Evolutionary conservation across 2,888 invertebrate genomes (phyloP).

Genomic region (Micropterix aruncella): DNA sequence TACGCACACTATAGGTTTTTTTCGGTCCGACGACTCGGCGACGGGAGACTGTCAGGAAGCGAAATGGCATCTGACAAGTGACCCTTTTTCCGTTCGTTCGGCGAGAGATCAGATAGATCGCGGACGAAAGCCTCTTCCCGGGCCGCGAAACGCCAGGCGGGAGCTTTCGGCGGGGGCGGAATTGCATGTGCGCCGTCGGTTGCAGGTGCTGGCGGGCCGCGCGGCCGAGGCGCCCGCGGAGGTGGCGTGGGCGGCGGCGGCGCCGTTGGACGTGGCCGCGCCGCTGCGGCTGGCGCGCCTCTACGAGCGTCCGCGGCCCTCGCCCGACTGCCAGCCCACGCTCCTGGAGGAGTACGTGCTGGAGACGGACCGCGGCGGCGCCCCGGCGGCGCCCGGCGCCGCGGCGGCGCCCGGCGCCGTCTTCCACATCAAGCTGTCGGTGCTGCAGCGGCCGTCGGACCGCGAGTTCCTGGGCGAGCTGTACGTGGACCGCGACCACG

Average conservation of each 20-base stretch:
- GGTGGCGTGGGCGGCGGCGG: conserved; percentile 40
- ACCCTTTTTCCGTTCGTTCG: too few species aligned
- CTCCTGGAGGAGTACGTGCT: conserved; percentile 78
- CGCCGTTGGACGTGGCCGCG: conserved; percentile 33
- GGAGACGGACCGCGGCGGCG: conserved; percentile 63
- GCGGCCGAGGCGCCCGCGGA: conserved; percentile 49
- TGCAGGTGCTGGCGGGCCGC: too few species aligned
- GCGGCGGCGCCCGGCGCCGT: conserved; percentile 63
- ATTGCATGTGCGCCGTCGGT: too few species aligned
- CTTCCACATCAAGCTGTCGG: conserved; percentile 76
- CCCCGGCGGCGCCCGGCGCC: conserved; percentile 41
- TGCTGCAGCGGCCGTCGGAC: conserved; percentile 75
- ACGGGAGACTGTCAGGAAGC: too few species aligned
- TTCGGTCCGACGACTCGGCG: too few species aligned
- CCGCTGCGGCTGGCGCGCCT: conserved; percentile 31
- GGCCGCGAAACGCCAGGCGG: too few species aligned
- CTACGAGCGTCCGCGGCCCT: conserved; percentile 47
- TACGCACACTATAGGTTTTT: too few species aligned
- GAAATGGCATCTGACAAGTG: too few species aligned
- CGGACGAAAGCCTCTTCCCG: too few species aligned
- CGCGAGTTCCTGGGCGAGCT: conserved; percentile 82
- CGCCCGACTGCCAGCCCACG: conserved; percentile 62
- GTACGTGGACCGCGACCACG: conserved; percentile 76
- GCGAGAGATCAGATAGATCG: too few species aligned
- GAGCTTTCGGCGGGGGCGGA: too few species aligned